These are phyloP conservation scores for Melipona beecheii DNA, from an alignment of 2,888 invertebrate genomes.

Conservation along the genomic window DNA sequence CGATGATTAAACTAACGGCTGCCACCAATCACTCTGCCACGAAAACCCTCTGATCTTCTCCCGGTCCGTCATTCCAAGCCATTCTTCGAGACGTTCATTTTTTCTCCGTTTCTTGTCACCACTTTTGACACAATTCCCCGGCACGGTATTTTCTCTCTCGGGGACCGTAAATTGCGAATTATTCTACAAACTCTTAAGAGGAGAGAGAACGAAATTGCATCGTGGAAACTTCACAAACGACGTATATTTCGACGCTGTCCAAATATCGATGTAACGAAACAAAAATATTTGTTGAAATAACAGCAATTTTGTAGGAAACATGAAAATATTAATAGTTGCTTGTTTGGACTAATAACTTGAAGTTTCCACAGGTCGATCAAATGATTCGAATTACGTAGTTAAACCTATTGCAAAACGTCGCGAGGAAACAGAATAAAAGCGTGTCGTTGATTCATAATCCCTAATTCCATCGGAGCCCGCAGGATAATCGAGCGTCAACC, in stretches of 20 bases:
- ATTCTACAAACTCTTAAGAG: background rate
- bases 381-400: background rate
- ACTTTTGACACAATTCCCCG: constrained; percentile 46
- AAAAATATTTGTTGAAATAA: too few relatives aligned
- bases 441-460: constrained; percentile 8
- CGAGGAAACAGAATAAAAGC: background rate
- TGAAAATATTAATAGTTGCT: too few relatives aligned
- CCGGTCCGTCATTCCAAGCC: constrained; percentile 61
- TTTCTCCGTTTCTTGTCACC: constrained; percentile 41
- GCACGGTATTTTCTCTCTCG: background rate
- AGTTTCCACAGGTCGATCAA: background rate
- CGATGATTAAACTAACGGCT: constrained; percentile 84
- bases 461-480: background rate
- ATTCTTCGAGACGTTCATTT: constrained; percentile 70
- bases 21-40: constrained; percentile 83
- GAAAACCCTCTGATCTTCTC: constrained; percentile 77
- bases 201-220: background rate
- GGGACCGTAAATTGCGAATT: background rate
- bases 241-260: too few relatives aligned
- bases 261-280: too few relatives aligned
- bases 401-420: background rate
- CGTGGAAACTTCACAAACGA: background rate
- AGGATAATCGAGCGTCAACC: constrained; percentile 61
- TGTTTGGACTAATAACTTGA: too few relatives aligned
- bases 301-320: too few relatives aligned